phyloP scores from a whole-genome alignment of 2,113 vertebrate species.

The Candoia aspera region DNA sequence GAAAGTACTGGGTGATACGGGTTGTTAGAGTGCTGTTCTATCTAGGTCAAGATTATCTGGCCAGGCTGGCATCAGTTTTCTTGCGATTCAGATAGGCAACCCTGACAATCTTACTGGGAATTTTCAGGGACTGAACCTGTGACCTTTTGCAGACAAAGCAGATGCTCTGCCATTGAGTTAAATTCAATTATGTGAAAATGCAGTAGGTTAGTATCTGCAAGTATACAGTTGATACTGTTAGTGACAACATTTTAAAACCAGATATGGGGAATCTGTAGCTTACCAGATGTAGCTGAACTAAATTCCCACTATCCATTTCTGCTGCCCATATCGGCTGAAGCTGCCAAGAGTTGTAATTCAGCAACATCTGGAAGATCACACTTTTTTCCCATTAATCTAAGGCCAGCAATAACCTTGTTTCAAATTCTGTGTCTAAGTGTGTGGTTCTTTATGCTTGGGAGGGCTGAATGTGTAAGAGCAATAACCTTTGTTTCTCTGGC shows the following conservation, averaged over 20 bases:
- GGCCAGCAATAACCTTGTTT: neutral
- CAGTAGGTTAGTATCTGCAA: neutral
- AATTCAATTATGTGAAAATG: neutral
- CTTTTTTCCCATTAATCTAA: neutral
- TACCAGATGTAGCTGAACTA: neutral
- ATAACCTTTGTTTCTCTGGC: too few species aligned
- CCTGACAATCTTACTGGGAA: neutral
- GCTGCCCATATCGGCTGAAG: neutral
- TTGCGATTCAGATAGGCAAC: neutral
- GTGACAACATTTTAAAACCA: neutral
- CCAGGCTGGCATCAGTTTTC: neutral
- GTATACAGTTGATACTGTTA: neutral
- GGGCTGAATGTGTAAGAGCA: too few species aligned
- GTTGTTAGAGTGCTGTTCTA: neutral
- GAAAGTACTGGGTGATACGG: neutral
- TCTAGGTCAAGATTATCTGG: neutral
- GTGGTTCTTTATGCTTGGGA: too few species aligned
- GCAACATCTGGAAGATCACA: neutral
- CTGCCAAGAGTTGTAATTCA: neutral
- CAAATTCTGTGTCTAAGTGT: too few species aligned
- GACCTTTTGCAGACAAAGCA: neutral
- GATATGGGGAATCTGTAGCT: neutral
- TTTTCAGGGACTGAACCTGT: neutral
- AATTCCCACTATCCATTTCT: neutral
- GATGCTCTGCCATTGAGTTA: neutral